Base-by-base conservation (phyloP, 92 coral and sea anemone species). In the Blastomussa wellsi region DNA sequence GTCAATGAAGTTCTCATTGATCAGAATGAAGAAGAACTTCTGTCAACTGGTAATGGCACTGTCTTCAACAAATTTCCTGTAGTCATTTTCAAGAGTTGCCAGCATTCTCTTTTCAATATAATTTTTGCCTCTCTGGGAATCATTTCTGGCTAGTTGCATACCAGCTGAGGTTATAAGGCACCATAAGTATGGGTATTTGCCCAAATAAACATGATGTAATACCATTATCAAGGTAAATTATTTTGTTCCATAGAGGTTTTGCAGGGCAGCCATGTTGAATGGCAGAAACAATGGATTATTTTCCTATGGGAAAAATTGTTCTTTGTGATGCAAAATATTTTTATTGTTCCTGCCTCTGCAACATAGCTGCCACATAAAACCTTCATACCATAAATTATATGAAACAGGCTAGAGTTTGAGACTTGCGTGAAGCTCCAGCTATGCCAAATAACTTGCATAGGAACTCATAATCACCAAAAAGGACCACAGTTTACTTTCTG, bases 341-440 rank as follows among this genome's bases (percentile, higher is more conserved):
- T n/a, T n/a, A n/a, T n/a, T n/a, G n/a, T n/a, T n/a, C n/a, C n/a
- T n/a, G n/a, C n/a, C n/a, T n/a, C n/a, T n/a, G n/a, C n/a, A n/a
- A n/a, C n/a, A n/a, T n/a, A n/a, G n/a, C n/a, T n/a, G n/a, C n/a
- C n/a, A n/a, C n/a, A n/a, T n/a, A n/a, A n/a, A n/a, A n/a, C n/a
- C n/a, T n/a, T n/a, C n/a, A n/a, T n/a, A n/a, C n/a, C n/a, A n/a
- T n/a, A n/a, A n/a, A n/a, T n/a, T n/a, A n/a, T n/a, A n/a, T n/a
- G n/a, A n/a, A n/a, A n/a, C n/a, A n/a, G n/a, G n/a, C 44, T 41
- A 41, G 44, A 41, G 44, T 41, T 10, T 70, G 12, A 77, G n/a
- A 78, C 89, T 44, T 52, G 38, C 89, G 85, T 71, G 89, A 86
- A 22, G 89, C 85, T 71, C 80, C 89, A 66, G 89, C 85, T 22